Conservation (phyloP, 92 coral and sea anemone genomes). For the Muricea muricata region DNA sequence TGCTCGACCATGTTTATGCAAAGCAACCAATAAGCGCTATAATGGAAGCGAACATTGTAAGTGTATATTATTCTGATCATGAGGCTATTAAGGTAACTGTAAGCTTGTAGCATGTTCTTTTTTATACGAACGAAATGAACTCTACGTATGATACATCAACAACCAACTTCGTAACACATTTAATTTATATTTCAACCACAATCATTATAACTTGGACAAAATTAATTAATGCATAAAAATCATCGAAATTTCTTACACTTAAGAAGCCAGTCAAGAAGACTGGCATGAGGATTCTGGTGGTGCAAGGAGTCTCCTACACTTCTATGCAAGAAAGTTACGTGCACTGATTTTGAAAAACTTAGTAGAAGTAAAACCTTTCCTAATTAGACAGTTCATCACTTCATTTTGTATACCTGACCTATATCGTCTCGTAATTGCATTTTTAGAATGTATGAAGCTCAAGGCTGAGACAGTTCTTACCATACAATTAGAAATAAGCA, state of each 20-base stretch:
- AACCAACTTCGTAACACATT: too few species aligned
- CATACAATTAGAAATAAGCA: too few species aligned
- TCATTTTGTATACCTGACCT: too few species aligned
- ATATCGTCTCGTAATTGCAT: too few species aligned
- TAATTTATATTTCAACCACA: neutral
- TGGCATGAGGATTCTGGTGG: neutral
- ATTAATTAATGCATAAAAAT: neutral
- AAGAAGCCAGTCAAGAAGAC: neutral
- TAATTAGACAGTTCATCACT: too few species aligned
- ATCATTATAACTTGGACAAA: neutral
- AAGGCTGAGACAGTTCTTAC: too few species aligned
- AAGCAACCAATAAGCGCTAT: slow-evolving; percentile 26
- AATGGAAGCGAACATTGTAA: slow-evolving; percentile 21
- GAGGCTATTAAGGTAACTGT: slow-evolving; percentile 56
- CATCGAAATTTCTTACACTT: neutral
- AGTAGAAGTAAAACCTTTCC: too few species aligned
- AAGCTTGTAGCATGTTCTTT: slow-evolving; percentile 7
- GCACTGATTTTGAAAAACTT: neutral
- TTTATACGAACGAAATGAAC: too few species aligned
- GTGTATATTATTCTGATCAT: slow-evolving; percentile 74
- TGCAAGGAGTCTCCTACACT: neutral
- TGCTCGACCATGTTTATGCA: slow-evolving; percentile 45
- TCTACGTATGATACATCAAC: too few species aligned
- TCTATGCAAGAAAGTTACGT: neutral
- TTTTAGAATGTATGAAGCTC: too few species aligned